Base-by-base conservation (phyloP, 2,888 invertebrate species). In the Cheilosia scutellata region DNA sequence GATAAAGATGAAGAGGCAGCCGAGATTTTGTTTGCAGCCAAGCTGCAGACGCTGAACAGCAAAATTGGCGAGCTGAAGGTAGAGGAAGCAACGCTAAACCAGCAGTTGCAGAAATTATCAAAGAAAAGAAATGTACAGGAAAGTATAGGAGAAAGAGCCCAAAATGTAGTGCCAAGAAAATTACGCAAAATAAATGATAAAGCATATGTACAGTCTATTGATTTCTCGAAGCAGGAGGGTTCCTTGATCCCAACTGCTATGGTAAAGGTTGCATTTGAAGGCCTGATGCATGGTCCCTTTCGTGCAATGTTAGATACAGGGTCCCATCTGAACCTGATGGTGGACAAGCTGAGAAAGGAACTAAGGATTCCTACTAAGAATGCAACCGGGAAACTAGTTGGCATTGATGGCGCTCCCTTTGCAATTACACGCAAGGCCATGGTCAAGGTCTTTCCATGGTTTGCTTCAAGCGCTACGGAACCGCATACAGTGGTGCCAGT, bases 371-470 rank as follows among this genome's bases (percentile, higher is more conserved):
- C 29, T 1, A 55, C 66, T 0, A 68, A 16, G 11, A 4, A 5
- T 16, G 27, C n/a, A 2, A 4, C 47, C 7, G 57, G 31, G 13
- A 55, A 7, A 40, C 3, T 68, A 11, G 55, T 55, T 11, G 68
- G 68, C 25, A 51, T 51, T 13, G 6, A 51, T 0, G 49, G 65
- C 3, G 6, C 13, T 2, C 51, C 65, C 0, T 25, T 68, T 31
- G 9, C 55, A 5, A 55, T 55, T 4, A 68, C 27, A 42, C 42
- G 68, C 6, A 29, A 68, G 55, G 68, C 42, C 5, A 31, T 13
- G 29, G 1, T 47, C n/a, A 20, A 20, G 20, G 20, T 20, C 20
- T 20, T 20, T 20, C 20, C 66, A 29, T 13, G 66, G 42, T 68
- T 5, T 11, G 11, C 20, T 20, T 20, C 20, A 20, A 20, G 20